Evolutionary conservation across 1,140 invertebrate genomes (phyloP), one percentile per base, ranked within the genome.

Genomic region (Ceratina japonica): DNA sequence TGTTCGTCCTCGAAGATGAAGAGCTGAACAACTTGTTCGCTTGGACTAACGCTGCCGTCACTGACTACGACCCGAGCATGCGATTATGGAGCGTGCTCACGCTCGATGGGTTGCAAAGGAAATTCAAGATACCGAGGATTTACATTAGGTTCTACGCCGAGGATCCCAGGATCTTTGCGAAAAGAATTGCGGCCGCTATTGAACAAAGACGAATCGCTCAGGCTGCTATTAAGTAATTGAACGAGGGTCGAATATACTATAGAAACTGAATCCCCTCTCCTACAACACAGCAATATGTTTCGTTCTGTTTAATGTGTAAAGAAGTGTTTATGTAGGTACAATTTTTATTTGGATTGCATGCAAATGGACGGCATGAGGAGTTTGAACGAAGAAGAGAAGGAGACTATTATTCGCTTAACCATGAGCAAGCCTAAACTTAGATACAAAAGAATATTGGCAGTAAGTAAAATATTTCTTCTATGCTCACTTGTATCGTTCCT

Each of bases 271-370:
- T 44, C 10, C 37, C 10, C 5, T 44, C 2, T 44, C 37, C 27
- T 31, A 44, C 37, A 56, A 56, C 54, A n/a, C 12, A 18, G 16
- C 12, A 44, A 44, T 44, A 44, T 44, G 37, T 44, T 44, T 3
- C 54, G 31, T 27, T 68, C 7, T 68, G 12, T 59, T 15, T 59
- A n/a, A 27, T 8, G 3, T 18, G 7, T 56, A 56, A 44, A 16
- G 4, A 18, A 10, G 5, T 7, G 0, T 70, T 51, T 82, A 74
- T 15, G 3, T 68, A 95, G 95, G 82, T 95, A 94, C 86, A 93
- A 95, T 80, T 90, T 96, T 73, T 96, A 95, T 85, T 88, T 96
- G 84, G 96, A 96, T 84, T 96, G 95, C 76, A 94, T 96, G 91
- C 90, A 94, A 3, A 88, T 95, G 79, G 93, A 94, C 20, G 95